Percentiles rank a stretch among this genome's conserved stretches.
These are phyloP conservation scores for Caenorhabditis sp. DNA, from an alignment of 2,888 invertebrate genomes.

Conservation along the genomic window DNA sequence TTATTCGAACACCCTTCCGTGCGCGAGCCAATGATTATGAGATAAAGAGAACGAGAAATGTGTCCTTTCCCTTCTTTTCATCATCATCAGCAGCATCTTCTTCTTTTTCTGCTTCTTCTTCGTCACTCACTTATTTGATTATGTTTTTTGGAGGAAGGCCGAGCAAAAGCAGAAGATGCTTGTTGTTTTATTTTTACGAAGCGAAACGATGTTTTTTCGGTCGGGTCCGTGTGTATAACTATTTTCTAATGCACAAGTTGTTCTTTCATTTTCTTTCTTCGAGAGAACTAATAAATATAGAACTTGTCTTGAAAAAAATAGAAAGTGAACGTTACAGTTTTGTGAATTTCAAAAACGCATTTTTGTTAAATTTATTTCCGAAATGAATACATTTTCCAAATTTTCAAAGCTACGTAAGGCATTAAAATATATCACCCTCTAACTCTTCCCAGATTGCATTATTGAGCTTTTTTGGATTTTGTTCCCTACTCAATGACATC, in stretches of 20 bases:
- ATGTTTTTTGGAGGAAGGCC: not conserved
- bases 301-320: too few relatives aligned
- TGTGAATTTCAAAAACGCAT: too few relatives aligned
- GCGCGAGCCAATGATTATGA: not conserved
- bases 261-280: not conserved
- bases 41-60: constrained; percentile 16
- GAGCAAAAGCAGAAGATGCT: not conserved
- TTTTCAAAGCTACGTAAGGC: too few relatives aligned
- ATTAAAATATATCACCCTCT: too few relatives aligned
- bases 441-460: not conserved
- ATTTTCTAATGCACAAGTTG: not conserved
- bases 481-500: not conserved
- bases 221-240: not conserved
- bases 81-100: not conserved
- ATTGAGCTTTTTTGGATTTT: not conserved
- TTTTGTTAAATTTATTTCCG: too few relatives aligned
- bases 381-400: too few relatives aligned
- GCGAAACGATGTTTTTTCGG: not conserved
- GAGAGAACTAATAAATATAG: too few relatives aligned
- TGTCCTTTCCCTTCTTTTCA: constrained; percentile 21
- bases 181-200: not conserved
- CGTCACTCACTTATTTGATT: constrained; percentile 2
- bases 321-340: too few relatives aligned
- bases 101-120: not conserved
- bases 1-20: constrained; percentile 33